A percentile compares a stretch with the other conserved stretches of the same genome.
Evolutionary conservation across 2,888 invertebrate genomes (phyloP).

Genomic region (Listrodromus nycthemerus): DNA sequence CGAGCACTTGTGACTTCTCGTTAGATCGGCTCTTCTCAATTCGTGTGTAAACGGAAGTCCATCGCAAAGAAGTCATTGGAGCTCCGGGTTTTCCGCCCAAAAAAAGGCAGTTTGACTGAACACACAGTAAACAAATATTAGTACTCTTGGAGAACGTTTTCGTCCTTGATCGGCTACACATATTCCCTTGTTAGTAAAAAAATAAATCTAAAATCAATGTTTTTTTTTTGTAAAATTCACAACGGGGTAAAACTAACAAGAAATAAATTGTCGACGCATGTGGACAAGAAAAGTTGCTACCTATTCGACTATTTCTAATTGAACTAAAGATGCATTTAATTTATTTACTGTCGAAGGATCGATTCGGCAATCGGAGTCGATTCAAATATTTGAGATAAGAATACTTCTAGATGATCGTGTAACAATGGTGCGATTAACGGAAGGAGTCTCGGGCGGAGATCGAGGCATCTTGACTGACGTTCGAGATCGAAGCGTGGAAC

Average conservation of each 20-base stretch:
- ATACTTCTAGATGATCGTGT: neutral
- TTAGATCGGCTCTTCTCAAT: neutral
- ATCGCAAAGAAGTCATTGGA: neutral
- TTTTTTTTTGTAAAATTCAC: too few species aligned
- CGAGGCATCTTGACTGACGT: constrained; percentile 22
- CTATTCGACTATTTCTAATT: neutral
- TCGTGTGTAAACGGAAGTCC: neutral
- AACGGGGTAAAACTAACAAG: too few species aligned
- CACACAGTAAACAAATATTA: neutral
- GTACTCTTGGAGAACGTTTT: neutral
- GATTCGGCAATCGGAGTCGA: neutral
- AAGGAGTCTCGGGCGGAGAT: neutral
- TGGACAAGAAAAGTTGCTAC: neutral
- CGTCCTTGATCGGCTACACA: neutral
- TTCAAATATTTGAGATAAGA: neutral
- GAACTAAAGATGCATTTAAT: neutral
- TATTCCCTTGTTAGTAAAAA: neutral
- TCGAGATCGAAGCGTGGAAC: constrained; percentile 1
- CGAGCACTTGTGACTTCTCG: neutral
- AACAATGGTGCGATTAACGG: neutral
- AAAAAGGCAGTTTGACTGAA: neutral
- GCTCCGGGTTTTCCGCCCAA: neutral
- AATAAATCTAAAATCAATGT: neutral
- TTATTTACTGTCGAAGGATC: neutral
- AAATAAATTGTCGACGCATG: neutral